These are phyloP conservation scores for Enteromius trimaculatus DNA, from an alignment of 2,797 vertebrate species.

Conservation along the genomic window DNA sequence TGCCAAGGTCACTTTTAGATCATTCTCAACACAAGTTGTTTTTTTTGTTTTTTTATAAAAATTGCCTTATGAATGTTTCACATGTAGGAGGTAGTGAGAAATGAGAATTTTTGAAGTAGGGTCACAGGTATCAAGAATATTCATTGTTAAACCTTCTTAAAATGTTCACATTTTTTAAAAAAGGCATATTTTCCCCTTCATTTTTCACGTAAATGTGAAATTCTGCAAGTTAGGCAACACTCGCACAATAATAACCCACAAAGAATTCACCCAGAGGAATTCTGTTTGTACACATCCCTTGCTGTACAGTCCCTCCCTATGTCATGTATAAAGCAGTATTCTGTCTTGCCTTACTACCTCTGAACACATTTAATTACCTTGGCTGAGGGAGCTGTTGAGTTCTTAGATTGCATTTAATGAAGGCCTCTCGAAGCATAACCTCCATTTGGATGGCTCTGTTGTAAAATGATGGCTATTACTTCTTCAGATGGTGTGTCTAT, in stretches of 20 bases:
- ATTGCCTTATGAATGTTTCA: neutral
- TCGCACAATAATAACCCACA: neutral
- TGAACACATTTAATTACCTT: constrained; percentile 46
- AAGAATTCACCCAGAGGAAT: neutral
- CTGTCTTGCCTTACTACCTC: constrained; percentile 6
- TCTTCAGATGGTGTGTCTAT: neutral
- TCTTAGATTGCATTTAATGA: constrained; percentile 34
- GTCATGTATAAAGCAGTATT: constrained; percentile 9
- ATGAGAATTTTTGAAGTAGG: neutral
- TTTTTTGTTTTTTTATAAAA: neutral
- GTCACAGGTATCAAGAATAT: neutral
- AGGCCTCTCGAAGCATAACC: constrained; percentile 24
- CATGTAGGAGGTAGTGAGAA: constrained; percentile 14
- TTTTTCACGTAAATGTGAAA: neutral
- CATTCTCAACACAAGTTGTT: neutral
- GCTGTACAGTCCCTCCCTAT: constrained; percentile 2
- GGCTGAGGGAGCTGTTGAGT: constrained; percentile 36
- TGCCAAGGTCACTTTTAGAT: constrained; percentile 34
- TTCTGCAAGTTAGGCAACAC: neutral
- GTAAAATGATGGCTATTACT: constrained; percentile 49
- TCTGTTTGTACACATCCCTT: neutral
- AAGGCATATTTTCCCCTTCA: neutral
- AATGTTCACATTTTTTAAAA: neutral
- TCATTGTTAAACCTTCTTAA: constrained; percentile 9
- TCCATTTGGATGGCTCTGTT: constrained; percentile 33